Percentiles rank a stretch among this genome's conserved stretches.
These are phyloP conservation scores for Ips nitidus DNA, from an alignment of 1,140 invertebrate species.

Conservation along the genomic window DNA sequence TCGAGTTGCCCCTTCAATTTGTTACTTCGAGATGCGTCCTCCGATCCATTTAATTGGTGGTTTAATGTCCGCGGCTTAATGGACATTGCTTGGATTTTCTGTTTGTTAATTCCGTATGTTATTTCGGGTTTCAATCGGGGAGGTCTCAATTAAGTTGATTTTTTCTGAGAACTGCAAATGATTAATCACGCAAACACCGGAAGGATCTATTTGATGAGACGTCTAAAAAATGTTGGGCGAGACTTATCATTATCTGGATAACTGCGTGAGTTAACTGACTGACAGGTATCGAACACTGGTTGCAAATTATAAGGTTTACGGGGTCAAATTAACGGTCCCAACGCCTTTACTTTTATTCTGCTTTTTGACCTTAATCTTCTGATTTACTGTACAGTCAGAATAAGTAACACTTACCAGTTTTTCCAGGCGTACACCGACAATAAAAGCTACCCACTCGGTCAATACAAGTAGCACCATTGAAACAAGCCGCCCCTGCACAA, in stretches of 20 bases:
- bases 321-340: conserved; percentile 8
- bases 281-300: background rate
- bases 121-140: background rate
- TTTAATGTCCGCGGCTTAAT: conserved; percentile 6
- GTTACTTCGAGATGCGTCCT: conserved; percentile 4
- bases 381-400: background rate
- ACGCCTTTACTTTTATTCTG: conserved; percentile 1
- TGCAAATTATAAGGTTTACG: conserved; percentile 16
- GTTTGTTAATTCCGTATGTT: conserved; percentile 11
- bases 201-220: background rate
- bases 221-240: no score
- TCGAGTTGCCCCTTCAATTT: conserved; percentile 7
- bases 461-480: conserved; percentile 95
- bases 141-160: background rate
- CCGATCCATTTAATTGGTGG: conserved; percentile 14
- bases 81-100: conserved; percentile 7
- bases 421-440: conserved; percentile 93
- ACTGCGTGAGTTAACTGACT: background rate
- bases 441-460: conserved; percentile 93
- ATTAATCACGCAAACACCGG: background rate
- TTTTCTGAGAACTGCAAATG: background rate
- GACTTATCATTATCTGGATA: conserved; percentile 14
- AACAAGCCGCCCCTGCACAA: conserved; percentile 89
- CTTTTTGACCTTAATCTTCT: background rate
- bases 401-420: conserved; percentile 71